These are phyloP conservation scores for Drosophila novamexicana DNA, from an alignment of 1,140 invertebrate species.

Conservation along the genomic window DNA sequence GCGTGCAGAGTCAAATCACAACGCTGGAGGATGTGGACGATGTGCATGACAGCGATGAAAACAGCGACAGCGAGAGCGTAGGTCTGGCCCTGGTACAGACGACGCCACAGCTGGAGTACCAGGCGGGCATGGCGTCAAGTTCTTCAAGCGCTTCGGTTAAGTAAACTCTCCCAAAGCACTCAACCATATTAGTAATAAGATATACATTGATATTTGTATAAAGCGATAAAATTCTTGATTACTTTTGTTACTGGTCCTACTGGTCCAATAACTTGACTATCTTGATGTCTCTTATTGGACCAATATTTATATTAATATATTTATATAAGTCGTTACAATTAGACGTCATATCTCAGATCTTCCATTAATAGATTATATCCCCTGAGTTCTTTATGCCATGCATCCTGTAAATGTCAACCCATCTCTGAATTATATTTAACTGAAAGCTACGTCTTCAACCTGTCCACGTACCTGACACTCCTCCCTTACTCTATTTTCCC, in stretches of 20 bases:
- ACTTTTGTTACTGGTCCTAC: too few species aligned
- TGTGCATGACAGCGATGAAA: constrained; percentile 32
- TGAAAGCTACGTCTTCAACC: constrained; percentile 75
- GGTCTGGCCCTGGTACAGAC: constrained; percentile 65
- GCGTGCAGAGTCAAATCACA: constrained; percentile 78
- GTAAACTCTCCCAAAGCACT: constrained; percentile 50
- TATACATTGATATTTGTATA: constrained; percentile 7
- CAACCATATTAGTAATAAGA: constrained; percentile 34
- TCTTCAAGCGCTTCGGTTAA: constrained; percentile 75
- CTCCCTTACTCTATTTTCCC: not conserved
- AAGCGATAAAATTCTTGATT: too few species aligned
- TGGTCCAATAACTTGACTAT: not conserved
- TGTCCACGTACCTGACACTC: constrained; percentile 73
- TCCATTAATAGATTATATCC: constrained; percentile 59
- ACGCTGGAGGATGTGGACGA: constrained; percentile 76
- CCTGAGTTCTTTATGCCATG: constrained; percentile 19
- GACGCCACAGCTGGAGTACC: constrained; percentile 62
- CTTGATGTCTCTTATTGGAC: not conserved
- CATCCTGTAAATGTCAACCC: constrained; percentile 52
- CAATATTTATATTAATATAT: not conserved
- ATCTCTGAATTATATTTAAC: constrained; percentile 24
- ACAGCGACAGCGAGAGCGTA: constrained; percentile 63
- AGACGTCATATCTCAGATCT: constrained; percentile 75
- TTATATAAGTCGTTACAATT: constrained; percentile 49
- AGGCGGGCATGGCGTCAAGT: constrained; percentile 48